Conservation (phyloP, 2,888 invertebrate species). For the Andrena minutula region DNA sequence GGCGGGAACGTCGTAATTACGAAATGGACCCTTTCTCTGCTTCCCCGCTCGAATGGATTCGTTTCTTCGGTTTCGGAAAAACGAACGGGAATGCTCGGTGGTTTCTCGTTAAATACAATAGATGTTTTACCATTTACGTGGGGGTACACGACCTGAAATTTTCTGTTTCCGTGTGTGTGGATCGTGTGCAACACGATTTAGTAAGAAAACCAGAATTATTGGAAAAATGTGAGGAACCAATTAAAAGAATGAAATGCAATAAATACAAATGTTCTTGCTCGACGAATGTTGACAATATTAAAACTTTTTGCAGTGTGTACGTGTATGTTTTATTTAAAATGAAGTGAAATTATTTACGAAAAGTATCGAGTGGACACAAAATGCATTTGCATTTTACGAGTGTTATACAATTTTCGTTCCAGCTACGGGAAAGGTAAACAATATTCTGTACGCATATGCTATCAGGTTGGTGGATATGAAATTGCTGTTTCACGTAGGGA, state of each 20-base stretch:
- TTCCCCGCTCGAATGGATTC: slow-evolving; percentile 24
- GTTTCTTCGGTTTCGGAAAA: slow-evolving; percentile 9
- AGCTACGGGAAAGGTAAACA: neutral
- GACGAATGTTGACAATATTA: too few species aligned
- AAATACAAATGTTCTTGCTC: neutral
- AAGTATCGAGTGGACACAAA: too few species aligned
- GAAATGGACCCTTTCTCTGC: slow-evolving; percentile 51
- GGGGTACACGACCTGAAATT: neutral
- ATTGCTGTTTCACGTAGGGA: too few species aligned
- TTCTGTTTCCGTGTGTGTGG: neutral
- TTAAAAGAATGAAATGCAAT: neutral
- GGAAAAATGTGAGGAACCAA: neutral
- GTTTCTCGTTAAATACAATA: slow-evolving; percentile 20
- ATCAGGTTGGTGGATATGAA: neutral
- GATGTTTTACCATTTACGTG: slow-evolving; percentile 31
- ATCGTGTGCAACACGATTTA: neutral
- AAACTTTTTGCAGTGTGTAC: too few species aligned
- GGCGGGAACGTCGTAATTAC: slow-evolving; percentile 58
- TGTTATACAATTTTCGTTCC: neutral
- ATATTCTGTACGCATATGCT: neutral
- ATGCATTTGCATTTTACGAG: too few species aligned
- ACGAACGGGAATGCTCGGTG: neutral
- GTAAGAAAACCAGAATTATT: neutral
- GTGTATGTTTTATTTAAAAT: too few species aligned
- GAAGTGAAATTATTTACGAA: too few species aligned